phyloP scores from a whole-genome alignment of 2,113 vertebrate species.

The Phaethornis superciliosus region DNA sequence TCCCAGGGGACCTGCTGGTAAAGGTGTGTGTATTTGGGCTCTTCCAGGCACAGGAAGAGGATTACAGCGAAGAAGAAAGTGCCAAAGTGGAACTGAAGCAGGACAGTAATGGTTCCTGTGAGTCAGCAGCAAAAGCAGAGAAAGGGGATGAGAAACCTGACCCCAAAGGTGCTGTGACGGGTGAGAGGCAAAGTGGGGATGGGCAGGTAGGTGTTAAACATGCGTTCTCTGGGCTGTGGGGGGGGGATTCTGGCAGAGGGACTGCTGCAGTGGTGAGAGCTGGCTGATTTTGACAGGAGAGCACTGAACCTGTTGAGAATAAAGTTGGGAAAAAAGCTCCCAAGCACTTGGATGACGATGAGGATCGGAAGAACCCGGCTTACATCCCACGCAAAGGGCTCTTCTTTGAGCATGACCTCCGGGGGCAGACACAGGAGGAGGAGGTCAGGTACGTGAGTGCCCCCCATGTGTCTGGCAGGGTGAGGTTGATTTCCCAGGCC shows the following conservation, averaged over 20 bases:
- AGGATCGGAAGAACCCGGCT: slow-evolving; percentile 95
- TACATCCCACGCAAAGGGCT: slow-evolving; percentile 96
- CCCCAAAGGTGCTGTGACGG: slow-evolving; percentile 83
- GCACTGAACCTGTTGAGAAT: slow-evolving; percentile 91
- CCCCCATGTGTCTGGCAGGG: not conserved
- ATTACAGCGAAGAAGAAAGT: slow-evolving; percentile 87
- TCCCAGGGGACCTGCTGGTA: not conserved
- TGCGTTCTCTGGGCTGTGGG: fast-evolving
- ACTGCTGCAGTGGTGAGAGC: slow-evolving; percentile 58
- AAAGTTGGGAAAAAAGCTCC: slow-evolving; percentile 83
- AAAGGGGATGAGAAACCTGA: slow-evolving; percentile 79
- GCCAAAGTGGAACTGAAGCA: slow-evolving; percentile 81
- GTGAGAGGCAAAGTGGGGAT: slow-evolving; percentile 95
- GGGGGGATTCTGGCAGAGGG: not conserved
- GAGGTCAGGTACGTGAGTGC: slow-evolving; percentile 83
- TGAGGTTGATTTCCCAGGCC: not conserved
- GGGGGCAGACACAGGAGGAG: slow-evolving; percentile 92
- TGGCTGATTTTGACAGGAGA: slow-evolving; percentile 82
- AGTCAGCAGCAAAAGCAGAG: slow-evolving; percentile 73
- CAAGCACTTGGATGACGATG: slow-evolving; percentile 94
- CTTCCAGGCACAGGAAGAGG: slow-evolving; percentile 82
- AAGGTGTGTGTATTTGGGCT: not conserved
- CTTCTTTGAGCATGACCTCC: slow-evolving; percentile 97
- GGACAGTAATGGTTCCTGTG: slow-evolving; percentile 70
- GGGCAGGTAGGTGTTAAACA: slow-evolving; percentile 85